Percentiles rank a stretch among this genome's conserved stretches.
phyloP scores from a whole-genome alignment of 2,113 vertebrate species.

The Hippolais icterina region DNA sequence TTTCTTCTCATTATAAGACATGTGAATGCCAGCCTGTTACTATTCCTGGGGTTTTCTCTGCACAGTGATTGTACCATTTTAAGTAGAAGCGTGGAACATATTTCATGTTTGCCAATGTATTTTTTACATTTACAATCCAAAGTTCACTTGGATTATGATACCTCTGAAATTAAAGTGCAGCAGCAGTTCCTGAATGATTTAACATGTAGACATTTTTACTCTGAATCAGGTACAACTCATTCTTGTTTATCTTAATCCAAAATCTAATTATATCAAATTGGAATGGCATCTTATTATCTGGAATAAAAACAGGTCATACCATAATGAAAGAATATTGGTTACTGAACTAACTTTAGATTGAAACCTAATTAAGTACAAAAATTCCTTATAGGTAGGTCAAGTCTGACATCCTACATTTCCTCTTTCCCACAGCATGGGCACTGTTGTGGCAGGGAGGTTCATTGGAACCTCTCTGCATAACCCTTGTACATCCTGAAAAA shows the following conservation, averaged over 20 bases:
- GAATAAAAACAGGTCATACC: neutral
- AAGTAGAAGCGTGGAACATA: constrained; percentile 7
- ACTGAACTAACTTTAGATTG: neutral
- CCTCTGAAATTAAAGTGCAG: constrained; percentile 27
- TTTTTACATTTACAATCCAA: neutral
- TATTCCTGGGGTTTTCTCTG: constrained; percentile 27
- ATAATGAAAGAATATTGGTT: neutral
- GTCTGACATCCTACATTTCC: neutral
- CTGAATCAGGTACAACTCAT: neutral
- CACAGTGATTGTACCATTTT: neutral
- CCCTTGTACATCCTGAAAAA: neutral
- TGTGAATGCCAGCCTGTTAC: constrained; percentile 28
- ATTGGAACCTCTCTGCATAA: neutral
- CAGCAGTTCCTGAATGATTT: constrained; percentile 31
- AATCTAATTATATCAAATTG: neutral
- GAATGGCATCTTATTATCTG: neutral
- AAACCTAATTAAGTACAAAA: neutral
- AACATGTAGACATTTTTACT: neutral
- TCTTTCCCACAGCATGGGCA: neutral
- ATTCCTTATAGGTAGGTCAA: neutral
- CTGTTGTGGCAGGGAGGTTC: neutral
- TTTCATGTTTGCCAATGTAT: constrained; percentile 39
- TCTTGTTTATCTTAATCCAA: constrained; percentile 17
- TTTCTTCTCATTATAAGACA: constrained; percentile 3
- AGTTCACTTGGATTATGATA: constrained; percentile 18